Evolutionary conservation across 2,797 vertebrate genomes (phyloP), one percentile per base, ranked within the genome.

Genomic region (Syngnathus acus): DNA sequence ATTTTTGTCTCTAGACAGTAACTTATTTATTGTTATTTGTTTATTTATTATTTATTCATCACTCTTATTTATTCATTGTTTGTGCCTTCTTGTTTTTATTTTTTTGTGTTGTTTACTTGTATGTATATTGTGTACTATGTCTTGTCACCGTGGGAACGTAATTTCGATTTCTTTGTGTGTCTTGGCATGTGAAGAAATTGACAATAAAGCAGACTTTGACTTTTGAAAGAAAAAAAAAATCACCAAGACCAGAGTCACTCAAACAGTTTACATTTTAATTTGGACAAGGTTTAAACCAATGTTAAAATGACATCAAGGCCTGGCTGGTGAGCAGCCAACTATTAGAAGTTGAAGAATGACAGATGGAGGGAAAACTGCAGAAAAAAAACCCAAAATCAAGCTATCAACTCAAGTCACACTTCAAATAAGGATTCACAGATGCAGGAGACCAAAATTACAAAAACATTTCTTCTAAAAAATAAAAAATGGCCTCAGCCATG

Each of bases 241-340:
- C 8, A 9, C 6, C 1, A 21, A 48, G 26, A 48, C 48, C 68
- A 78, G 65, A 77, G 67, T 59, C 21, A 55, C 55, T 48, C 1
- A 71, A 84, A 91, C 84, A 51, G 89, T 87, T 94, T 84, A 90
- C 90, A 87, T 94, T 96, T 96, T 91, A 91, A 95, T 95, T 91
- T 91, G 89, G 89, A 91, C 87, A 86, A 91, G 89, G 87, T 87
- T 87, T 83, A 92, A 91, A 92, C 87, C 91, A 92, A 92, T 89
- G 91, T 91, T 90, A 91, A 90, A 90, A 89, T 85, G 80, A 91
- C 88, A 89, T 88, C 76, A 83, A 86, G 84, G 86, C 84, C 76
- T 77, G 84, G 81, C 77, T 70, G 84, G 67, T 83, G 62, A 78
- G 77, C 79, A 88, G 77, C 87, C 89, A 82, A 87, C 86, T 88